Evolutionary conservation across 2,888 invertebrate species (phyloP), one percentile per base, ranked within the genome.

Genomic region (Eucera pruinosa): DNA sequence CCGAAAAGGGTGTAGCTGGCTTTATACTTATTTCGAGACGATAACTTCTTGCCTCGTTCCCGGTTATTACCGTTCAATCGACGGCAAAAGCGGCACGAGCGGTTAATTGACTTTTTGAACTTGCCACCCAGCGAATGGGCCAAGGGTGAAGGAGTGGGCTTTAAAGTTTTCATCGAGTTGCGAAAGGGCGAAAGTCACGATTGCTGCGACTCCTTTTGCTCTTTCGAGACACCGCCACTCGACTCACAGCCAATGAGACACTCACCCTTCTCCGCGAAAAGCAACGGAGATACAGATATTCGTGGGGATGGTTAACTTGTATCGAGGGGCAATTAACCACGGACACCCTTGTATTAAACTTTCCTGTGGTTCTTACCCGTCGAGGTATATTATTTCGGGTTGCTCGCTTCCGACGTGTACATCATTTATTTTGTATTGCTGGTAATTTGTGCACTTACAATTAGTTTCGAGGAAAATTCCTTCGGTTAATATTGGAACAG

Each of bases 51-150:
- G n/a, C 15, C 57, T 73, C 77, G 65, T 79, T 76, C 64, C 54
- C 75, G 72, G 67, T 82, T 77, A 83, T 85, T 85, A 83, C 72
- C 72, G 80, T 58, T 66, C 81, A 80, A 85, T 85, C 83, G 81
- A 72, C 66, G 68, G 47, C 65, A 61, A 41, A 84, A 75, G 41
- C 78, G 78, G 62, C 75, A 54, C 73, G 69, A 78, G 60, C 80
- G 62, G 78, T 73, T 83, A 85, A 85, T 85, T 83, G 83, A 85
- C 85, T 85, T 85, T 83, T 82, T 73, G 58, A 85, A 77, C 78
- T 81, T 58, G 55, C 62, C 33, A 15, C n/a, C 33, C 15, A 9
- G 20, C 30, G 47, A 39, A 50, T 27, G 47, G 18, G 20, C 33
- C 64, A 7, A 13, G n/a, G 7, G 20, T 5, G 33, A 15, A 20